phyloP scores from a whole-genome alignment of 37 sponge, comb jelly and placozoan species.

The Theonella swinhoei region DNA sequence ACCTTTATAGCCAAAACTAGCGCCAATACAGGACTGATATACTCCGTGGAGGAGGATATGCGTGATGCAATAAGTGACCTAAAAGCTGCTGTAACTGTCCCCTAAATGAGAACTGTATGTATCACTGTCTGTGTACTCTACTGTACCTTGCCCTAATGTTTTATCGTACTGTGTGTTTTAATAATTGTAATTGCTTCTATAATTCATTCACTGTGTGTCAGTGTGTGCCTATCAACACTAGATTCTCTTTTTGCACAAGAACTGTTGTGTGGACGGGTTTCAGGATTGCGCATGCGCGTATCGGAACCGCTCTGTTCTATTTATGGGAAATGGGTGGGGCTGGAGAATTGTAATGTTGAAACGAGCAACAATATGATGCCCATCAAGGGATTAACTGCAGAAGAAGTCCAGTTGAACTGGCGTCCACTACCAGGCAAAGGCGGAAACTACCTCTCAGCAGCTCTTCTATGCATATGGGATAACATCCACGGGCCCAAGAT shows the following conservation, averaged over 20 bases:
- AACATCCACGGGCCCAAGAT: conserved; percentile 85
- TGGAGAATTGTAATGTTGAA: not conserved
- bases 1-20: conserved; percentile 67
- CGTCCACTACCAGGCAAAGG: not conserved
- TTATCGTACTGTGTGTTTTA: conserved; percentile 13
- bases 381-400: not conserved
- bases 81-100: conserved; percentile 46
- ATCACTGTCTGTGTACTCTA: not conserved
- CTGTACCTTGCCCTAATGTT: no score
- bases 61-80: conserved; percentile 57
- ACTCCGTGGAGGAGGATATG: conserved; percentile 61
- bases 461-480: conserved; percentile 82
- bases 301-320: no score
- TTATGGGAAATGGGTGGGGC: conserved; percentile 22
- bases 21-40: conserved; percentile 78
- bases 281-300: no score
- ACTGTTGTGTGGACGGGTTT: no score
- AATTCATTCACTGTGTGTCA: not conserved
- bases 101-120: no score
- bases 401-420: conserved; percentile 10
- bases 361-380: conserved; percentile 38
- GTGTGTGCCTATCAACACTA: not conserved
- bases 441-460: conserved; percentile 65
- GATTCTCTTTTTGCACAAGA: not conserved
- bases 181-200: not conserved